Evolutionary conservation across 2,797 vertebrate genomes (phyloP).

Genomic region (Distichodus sexfasciatus): DNA sequence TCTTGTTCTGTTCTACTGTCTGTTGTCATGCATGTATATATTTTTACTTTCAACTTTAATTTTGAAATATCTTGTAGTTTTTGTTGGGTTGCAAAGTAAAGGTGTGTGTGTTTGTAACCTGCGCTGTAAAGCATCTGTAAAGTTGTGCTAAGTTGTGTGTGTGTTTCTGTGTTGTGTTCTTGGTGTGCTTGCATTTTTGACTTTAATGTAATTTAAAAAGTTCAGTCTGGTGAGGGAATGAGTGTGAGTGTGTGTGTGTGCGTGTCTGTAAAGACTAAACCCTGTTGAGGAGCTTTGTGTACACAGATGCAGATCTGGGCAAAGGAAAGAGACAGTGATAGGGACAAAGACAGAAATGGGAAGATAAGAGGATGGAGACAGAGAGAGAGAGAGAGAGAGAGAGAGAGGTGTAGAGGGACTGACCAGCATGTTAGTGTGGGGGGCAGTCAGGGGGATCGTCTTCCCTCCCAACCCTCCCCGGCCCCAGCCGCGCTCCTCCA

Average conservation of each 20-base stretch:
- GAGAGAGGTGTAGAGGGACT: constrained; percentile 37
- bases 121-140: constrained; percentile 8
- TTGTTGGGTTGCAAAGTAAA: too few relatives aligned
- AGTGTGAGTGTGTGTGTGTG: constrained; percentile 30
- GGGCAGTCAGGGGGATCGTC: constrained; percentile 75
- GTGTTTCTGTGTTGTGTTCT: constrained; percentile 15
- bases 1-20: too few relatives aligned
- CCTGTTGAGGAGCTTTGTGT: constrained; percentile 76
- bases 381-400: constrained; percentile 22
- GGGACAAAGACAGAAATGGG: constrained; percentile 45
- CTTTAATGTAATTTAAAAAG: constrained; percentile 83
- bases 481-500: constrained; percentile 77
- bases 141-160: too few relatives aligned
- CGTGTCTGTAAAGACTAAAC: constrained; percentile 80
- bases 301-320: constrained; percentile 81
- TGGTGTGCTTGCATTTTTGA: constrained; percentile 66
- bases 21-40: too few relatives aligned
- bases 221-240: constrained; percentile 59
- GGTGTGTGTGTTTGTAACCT: not conserved
- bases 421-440: constrained; percentile 58
- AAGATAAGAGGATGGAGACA: constrained; percentile 22
- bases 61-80: constrained; percentile 30
- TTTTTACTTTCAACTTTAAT: too few relatives aligned
- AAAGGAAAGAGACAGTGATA: constrained; percentile 60
- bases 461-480: constrained; percentile 75